These are phyloP conservation scores for Nysson spinosus DNA, from an alignment of 2,888 invertebrate species.

Conservation along the genomic window DNA sequence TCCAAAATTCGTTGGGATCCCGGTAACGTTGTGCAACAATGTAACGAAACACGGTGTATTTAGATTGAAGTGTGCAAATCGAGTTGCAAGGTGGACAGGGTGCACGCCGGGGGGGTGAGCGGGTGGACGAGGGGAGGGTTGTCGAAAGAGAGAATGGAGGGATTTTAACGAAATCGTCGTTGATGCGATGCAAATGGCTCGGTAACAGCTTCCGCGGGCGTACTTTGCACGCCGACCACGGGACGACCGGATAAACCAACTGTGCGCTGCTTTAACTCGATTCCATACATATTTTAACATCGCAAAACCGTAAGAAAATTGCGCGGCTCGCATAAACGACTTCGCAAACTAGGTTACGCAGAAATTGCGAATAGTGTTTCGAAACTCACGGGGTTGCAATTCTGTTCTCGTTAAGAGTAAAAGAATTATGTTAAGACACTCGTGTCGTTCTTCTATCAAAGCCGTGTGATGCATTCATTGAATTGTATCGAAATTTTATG, in stretches of 20 bases:
- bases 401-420: too few relatives aligned
- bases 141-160: conserved; percentile 55
- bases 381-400: conserved; percentile 14
- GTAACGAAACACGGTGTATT: conserved; percentile 58
- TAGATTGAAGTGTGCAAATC: conserved; percentile 60
- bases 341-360: conserved; percentile 69
- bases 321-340: conserved; percentile 75
- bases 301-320: conserved; percentile 76
- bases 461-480: too few relatives aligned
- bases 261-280: conserved; percentile 74
- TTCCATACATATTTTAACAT: conserved; percentile 77
- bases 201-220: conserved; percentile 75
- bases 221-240: conserved; percentile 45
- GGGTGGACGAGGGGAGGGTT: conserved; percentile 40
- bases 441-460: too few relatives aligned
- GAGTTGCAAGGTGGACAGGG: too few relatives aligned
- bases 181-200: conserved; percentile 75
- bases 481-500: too few relatives aligned
- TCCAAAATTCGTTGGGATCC: too few relatives aligned
- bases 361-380: conserved; percentile 36
- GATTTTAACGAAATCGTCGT: conserved; percentile 72
- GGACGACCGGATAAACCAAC: too few relatives aligned
- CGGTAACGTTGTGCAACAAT: too few relatives aligned
- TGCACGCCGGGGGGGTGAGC: conserved; percentile 4
- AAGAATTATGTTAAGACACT: too few relatives aligned